Evolutionary conservation across 2,113 vertebrate genomes (phyloP).

Genomic region (Malurus alboscapulatus): DNA sequence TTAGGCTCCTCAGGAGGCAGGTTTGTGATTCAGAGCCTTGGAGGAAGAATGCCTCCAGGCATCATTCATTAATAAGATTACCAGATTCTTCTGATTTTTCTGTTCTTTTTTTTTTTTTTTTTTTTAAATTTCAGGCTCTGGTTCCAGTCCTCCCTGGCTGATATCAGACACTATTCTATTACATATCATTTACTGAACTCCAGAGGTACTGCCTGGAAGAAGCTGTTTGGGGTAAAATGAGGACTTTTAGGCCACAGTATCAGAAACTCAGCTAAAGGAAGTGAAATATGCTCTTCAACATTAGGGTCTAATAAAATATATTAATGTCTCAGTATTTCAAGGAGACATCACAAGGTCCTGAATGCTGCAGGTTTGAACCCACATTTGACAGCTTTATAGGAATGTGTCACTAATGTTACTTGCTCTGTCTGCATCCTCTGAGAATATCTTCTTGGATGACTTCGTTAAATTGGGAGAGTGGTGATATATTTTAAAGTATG

Average conservation of each 20-base stretch:
- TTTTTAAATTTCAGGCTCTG: not conserved
- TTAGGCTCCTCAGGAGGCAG: not conserved
- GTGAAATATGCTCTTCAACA: not conserved
- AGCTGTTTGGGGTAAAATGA: not conserved
- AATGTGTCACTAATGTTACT: not conserved
- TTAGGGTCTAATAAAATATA: not conserved
- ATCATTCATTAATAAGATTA: not conserved
- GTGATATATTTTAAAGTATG: not conserved
- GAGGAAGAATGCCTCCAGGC: not conserved
- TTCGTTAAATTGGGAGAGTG: not conserved
- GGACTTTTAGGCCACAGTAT: not conserved
- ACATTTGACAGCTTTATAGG: not conserved
- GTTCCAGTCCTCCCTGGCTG: not conserved
- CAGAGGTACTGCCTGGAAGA: not conserved
- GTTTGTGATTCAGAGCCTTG: not conserved
- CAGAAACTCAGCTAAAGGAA: not conserved
- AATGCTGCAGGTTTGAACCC: not conserved
- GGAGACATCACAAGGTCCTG: not conserved
- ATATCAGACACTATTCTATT: not conserved
- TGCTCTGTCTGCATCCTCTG: not conserved
- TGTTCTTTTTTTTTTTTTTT: not conserved
- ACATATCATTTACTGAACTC: not conserved
- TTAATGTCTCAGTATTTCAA: not conserved
- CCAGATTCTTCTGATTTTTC: not conserved
- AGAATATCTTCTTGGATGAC: not conserved